Base-by-base conservation (phyloP, 2,113 vertebrate genomes). In the Dolichotis patagonum region DNA sequence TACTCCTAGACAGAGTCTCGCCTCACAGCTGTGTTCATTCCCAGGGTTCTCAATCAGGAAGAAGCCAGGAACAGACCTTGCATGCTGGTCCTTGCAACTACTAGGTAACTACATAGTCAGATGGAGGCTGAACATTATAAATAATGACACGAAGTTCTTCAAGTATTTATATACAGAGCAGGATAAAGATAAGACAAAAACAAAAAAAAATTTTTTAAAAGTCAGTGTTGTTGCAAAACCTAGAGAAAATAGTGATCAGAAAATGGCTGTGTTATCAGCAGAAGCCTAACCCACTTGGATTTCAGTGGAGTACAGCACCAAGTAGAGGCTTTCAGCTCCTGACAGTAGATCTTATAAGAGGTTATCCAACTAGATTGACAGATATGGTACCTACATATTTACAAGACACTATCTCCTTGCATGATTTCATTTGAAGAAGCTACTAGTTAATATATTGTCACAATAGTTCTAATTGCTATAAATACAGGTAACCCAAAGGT, bases 321-420 rank as follows among this genome's bases (percentile, higher is more conserved):
- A 99, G 99, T 90, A 99, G 99, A 99, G 99, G 99, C 32, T 99
- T 99, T 97, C 99, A 99, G 97, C 99, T 99, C 65, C 99, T 99
- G 97, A 99, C 99, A 90, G 98, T 99, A 99, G 98, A 99, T 99
- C 88, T 97, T 99, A 19, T 97, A 99, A 97, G 99, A 99, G 62
- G 98, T 99, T 98, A 98, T 2, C 99, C 99, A n/a, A 98, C 99
- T 95, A 98, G 98, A 92, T 99, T 99, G 97, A 99, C 99, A 5
- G 85, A 99, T 90, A 99, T 99, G 99, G 99, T 99, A 80, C 99
- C 99, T 98, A 99, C 99, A 80, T 99, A 99, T 3, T 99, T 99
- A 99, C 99, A 99, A 84, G 96, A 98, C 0, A 98, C 98, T 88
- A 99, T 99, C 92, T 99, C 78, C 93, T 99, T 88, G 86, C 99